Base-by-base conservation (phyloP, 2,113 vertebrate genomes). In the Clupea harengus region DNA sequence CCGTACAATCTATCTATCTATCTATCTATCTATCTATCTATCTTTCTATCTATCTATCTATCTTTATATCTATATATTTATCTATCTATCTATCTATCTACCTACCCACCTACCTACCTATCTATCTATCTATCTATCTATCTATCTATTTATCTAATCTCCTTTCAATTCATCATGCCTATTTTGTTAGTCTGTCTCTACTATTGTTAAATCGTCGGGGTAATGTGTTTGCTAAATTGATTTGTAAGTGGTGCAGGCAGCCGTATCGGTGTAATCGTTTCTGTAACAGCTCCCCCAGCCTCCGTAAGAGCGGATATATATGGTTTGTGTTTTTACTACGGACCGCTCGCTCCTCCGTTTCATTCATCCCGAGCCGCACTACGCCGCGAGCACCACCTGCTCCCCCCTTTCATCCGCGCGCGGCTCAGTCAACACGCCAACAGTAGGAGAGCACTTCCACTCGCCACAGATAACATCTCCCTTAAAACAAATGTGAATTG, bases 311-410 rank as follows among this genome's bases (percentile, higher is more conserved):
- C 92, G 93, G 93, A 93, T 91, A 94, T 93, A 81, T 85, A 94
- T 94, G 92, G 93, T 92, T 94, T 93, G 93, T 95, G 94, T 93
- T 94, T 94, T 95, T 95, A 94, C 93, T 95, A 94, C 95, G 92
- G 81, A 90, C 91, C 91, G 93, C 91, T 94, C 25, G 93, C 92
- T 94, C 92, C 93, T 94, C 88, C 92, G 92, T 94, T 95, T 95
- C 95, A 96, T 96, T 96, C 95, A 96, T 95, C 93, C 94, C 93
- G 94, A 93, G 93, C 93, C 94, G 92, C 89, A 90, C 90, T 91
- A 88, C 72, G 72, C 83, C 89, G 82, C 86, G 93, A 92, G 91
- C 94, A 93, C 94, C 94, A 95, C 93, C 94, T 94, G 93, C 94
- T 91, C 90, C 90, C 89, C 90, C 90, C 86, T 89, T 92, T 92